Base-by-base conservation (phyloP, 1,140 invertebrate genomes). In the Macrobrachium rosenbergii region DNA sequence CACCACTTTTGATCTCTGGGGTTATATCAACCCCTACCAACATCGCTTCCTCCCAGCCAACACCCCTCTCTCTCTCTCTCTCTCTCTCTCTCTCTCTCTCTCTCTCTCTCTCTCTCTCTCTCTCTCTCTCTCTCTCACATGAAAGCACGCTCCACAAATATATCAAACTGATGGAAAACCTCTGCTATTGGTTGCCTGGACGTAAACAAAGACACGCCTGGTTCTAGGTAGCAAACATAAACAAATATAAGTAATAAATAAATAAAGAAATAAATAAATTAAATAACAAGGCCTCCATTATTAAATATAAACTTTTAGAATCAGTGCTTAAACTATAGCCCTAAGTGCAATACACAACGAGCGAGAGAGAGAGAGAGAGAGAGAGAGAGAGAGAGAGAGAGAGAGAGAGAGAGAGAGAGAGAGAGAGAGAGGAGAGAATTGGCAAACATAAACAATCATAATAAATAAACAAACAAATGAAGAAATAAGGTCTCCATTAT, bases 311-410 rank as follows among this genome's bases (percentile, higher is more conserved):
- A 21, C 21, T 16, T n/a, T 19, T n/a, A 21, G 8, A 73, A 37
- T 2, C n/a, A 73, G 8, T 23, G 69, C 14, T n/a, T 23, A 37
- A 21, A 37, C 43, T 43, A 28, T 21, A 43, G 73, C 17, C 21
- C 6, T 23, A 37, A 43, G 37, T 6, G 12, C 21, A 37, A 37
- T 23, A 37, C 21, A 43, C 6, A 37, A 28, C 6, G 73, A 76
- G n/a, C 0, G 43, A 43, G 73, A 43, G 73, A 43, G 19, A 37
- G 16, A n/a, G 17, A 28, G 19, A 75, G 28, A 21, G 72, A 37
- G 19, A 75, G 28, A 64, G 37, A 76, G 17, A 76, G 73, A 28
- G 73, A 23, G 73, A 21, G 37, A 43, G 37, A 76, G 73, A 43
- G 37, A 21, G 62, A 64, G 62, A 64, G 62, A 21, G 72, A 37